These are phyloP conservation scores for Heliothis peltigera DNA, from an alignment of 2,888 invertebrate genomes.

Conservation along the genomic window DNA sequence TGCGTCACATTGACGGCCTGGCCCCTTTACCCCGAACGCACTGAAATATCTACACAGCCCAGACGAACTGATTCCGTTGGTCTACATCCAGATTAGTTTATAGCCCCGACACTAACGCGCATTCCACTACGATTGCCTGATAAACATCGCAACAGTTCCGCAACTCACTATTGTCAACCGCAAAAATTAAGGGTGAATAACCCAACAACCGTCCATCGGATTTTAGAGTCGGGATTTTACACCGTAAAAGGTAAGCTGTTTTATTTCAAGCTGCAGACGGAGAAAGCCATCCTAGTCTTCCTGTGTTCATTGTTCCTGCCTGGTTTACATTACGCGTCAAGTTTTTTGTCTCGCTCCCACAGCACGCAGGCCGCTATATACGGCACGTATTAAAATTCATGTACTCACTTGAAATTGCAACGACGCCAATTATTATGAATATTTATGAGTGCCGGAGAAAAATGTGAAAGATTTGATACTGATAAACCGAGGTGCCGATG, in stretches of 20 bases:
- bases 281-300: slow-evolving; percentile 65
- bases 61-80: slow-evolving; percentile 43
- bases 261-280: slow-evolving; percentile 40
- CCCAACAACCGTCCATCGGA: slow-evolving; percentile 42
- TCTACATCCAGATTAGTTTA: slow-evolving; percentile 55
- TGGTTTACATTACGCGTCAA: slow-evolving; percentile 54
- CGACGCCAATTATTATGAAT: slow-evolving; percentile 76
- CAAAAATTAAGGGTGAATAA: slow-evolving; percentile 51
- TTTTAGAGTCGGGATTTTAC: slow-evolving; percentile 45
- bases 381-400: slow-evolving; percentile 79
- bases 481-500: slow-evolving; percentile 69
- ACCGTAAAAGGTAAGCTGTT: slow-evolving; percentile 52
- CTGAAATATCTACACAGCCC: slow-evolving; percentile 36
- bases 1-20: slow-evolving; percentile 42
- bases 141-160: slow-evolving; percentile 36
- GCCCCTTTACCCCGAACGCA: slow-evolving; percentile 58
- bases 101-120: slow-evolving; percentile 34
- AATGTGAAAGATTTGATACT: slow-evolving; percentile 76
- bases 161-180: slow-evolving; percentile 30
- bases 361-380: slow-evolving; percentile 62
- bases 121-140: slow-evolving; percentile 38
- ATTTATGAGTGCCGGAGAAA: slow-evolving; percentile 74
- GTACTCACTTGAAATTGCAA: slow-evolving; percentile 71
- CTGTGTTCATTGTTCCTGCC: slow-evolving; percentile 67
- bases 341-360: slow-evolving; percentile 66